phyloP scores from a whole-genome alignment of 2,113 vertebrate genomes.

The Grallaria varia region DNA sequence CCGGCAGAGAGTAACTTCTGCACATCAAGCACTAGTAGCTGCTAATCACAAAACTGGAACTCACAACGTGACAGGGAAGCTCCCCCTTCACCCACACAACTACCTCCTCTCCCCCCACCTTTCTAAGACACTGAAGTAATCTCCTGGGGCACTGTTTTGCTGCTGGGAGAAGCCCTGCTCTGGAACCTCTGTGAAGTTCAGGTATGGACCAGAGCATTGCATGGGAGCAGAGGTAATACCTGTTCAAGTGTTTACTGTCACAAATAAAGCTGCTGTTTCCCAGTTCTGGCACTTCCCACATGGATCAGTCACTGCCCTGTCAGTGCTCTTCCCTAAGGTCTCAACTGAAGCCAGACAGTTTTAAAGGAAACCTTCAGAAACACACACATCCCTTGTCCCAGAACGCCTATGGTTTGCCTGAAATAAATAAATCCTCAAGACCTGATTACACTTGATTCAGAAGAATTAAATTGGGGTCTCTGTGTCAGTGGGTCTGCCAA shows the following conservation, averaged over 20 bases:
- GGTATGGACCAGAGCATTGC: neutral
- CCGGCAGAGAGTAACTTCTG: neutral
- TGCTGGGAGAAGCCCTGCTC: neutral
- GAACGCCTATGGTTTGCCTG: neutral
- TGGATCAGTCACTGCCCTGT: neutral
- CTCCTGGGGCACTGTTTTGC: neutral
- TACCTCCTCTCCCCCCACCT: neutral
- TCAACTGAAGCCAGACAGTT: neutral
- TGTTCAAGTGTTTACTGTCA: neutral
- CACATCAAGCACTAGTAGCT: neutral
- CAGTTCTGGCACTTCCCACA: neutral
- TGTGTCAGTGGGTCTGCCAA: constrained; percentile 53
- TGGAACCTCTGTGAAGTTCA: neutral
- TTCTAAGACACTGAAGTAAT: neutral
- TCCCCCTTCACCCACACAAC: neutral
- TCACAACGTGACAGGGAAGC: neutral
- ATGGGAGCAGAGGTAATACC: neutral
- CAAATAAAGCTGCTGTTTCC: neutral
- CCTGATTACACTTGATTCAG: neutral
- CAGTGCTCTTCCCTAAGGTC: neutral
- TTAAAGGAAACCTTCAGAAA: neutral
- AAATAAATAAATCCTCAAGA: neutral
- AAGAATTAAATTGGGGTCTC: constrained; percentile 28
- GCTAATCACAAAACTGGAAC: neutral
- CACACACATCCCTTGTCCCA: neutral